phyloP scores from a whole-genome alignment of 2,113 vertebrate genomes.

The Pseudolaguvia tuberculata region DNA sequence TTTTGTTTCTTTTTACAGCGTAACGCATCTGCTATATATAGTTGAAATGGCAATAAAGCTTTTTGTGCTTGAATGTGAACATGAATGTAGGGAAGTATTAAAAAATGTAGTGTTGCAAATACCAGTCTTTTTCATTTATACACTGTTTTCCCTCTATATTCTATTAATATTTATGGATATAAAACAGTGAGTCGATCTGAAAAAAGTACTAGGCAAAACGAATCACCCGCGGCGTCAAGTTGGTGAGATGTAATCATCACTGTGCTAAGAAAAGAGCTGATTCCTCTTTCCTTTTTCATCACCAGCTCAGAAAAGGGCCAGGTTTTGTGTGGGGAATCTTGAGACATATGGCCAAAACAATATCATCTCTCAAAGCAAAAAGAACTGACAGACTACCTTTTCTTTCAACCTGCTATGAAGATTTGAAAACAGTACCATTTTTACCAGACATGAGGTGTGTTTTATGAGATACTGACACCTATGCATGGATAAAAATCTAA shows the following conservation, averaged over 20 bases:
- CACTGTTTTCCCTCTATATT: slow-evolving; percentile 40
- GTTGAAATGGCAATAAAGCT: too few relatives aligned
- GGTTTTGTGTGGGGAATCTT: slow-evolving; percentile 10
- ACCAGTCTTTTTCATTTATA: slow-evolving; percentile 47
- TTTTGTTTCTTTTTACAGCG: too few relatives aligned
- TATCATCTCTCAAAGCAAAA: slow-evolving; percentile 45
- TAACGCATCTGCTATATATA: too few relatives aligned
- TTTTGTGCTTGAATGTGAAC: too few relatives aligned
- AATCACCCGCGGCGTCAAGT: slow-evolving; percentile 56
- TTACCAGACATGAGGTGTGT: slow-evolving; percentile 25
- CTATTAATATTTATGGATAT: slow-evolving; percentile 58
- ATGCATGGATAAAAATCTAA: slow-evolving; percentile 46
- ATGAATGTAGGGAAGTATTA: background rate
- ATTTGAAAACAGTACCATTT: slow-evolving; percentile 39
- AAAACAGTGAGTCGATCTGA: slow-evolving; percentile 61
- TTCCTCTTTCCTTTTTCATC: slow-evolving; percentile 54
- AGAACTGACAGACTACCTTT: slow-evolving; percentile 37
- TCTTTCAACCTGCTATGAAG: slow-evolving; percentile 22
- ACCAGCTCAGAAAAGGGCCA: slow-evolving; percentile 30
- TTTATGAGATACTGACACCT: slow-evolving; percentile 43
- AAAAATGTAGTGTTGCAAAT: background rate
- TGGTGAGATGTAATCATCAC: slow-evolving; percentile 65
- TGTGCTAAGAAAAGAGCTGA: slow-evolving; percentile 57
- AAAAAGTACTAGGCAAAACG: slow-evolving; percentile 52
- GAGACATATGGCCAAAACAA: slow-evolving; percentile 15